These are phyloP conservation scores for Echinometra lucunter DNA, from an alignment of 53 echinoderm and acorn worm genomes.

Conservation along the genomic window DNA sequence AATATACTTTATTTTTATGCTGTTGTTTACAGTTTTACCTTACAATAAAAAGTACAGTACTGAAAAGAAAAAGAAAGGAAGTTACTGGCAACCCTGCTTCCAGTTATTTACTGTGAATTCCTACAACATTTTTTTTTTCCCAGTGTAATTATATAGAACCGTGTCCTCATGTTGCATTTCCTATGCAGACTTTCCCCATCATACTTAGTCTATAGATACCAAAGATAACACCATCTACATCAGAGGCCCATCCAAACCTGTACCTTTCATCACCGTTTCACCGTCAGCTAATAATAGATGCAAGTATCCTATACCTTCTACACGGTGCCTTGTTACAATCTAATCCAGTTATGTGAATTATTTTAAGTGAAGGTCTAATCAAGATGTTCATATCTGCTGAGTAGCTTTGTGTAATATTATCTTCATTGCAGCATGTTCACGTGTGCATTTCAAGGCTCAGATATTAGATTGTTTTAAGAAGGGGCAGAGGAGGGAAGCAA, in stretches of 20 bases:
- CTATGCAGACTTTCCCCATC: background rate
- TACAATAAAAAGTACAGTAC: no score
- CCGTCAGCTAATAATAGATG: constrained; percentile 3
- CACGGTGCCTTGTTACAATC: constrained; percentile 12
- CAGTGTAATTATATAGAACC: background rate
- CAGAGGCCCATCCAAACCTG: background rate
- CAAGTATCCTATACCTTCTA: background rate
- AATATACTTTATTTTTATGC: no score
- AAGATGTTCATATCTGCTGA: background rate
- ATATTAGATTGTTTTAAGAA: no score
- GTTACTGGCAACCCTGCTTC: no score
- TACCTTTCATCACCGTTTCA: constrained; percentile 5
- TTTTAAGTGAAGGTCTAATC: constrained; percentile 65
- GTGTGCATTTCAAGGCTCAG: background rate
- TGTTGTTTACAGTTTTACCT: no score
- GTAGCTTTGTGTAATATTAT: constrained; percentile 34
- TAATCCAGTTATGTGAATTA: constrained; percentile 63
- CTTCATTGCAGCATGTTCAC: background rate
- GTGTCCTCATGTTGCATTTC: background rate
- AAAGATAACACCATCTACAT: background rate
- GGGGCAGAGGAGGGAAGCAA: no score
- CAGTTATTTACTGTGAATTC: no score
- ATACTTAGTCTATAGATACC: background rate
- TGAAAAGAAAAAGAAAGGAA: no score
- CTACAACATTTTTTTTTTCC: no score